These are phyloP conservation scores for Clarias macrocephalus DNA, from an alignment of 2,113 vertebrate species.

Conservation along the genomic window DNA sequence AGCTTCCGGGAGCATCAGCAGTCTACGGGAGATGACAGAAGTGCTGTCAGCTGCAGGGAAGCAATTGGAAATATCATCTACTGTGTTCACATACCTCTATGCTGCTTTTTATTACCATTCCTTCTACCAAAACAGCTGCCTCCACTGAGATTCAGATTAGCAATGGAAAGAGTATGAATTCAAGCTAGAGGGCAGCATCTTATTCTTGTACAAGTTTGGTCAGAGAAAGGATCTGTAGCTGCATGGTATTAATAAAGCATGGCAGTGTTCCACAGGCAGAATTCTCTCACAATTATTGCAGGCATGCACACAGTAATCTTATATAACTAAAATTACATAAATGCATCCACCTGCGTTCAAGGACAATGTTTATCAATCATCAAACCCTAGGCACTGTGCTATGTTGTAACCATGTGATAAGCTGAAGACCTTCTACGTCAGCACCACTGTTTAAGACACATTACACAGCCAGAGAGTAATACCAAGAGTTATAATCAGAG, in stretches of 20 bases:
- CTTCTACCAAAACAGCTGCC: slow-evolving; percentile 30
- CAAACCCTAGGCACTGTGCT: not conserved
- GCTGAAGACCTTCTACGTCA: slow-evolving; percentile 33
- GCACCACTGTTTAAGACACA: slow-evolving; percentile 16
- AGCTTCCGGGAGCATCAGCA: not conserved
- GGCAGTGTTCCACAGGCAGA: slow-evolving; percentile 28
- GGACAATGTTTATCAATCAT: not conserved
- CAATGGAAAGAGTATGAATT: slow-evolving; percentile 31
- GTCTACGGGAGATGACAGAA: slow-evolving; percentile 19
- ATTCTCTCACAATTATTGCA: slow-evolving; percentile 16
- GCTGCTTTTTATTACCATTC: slow-evolving; percentile 24
- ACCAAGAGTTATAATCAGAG: slow-evolving; percentile 17
- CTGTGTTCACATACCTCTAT: slow-evolving; percentile 10
- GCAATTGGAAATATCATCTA: slow-evolving; percentile 14
- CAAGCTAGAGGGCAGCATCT: slow-evolving; percentile 39
- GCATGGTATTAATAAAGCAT: slow-evolving; percentile 48
- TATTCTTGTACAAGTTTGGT: slow-evolving; percentile 28
- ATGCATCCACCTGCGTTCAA: slow-evolving; percentile 24
- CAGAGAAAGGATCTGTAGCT: slow-evolving; percentile 23
- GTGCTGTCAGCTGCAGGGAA: slow-evolving; percentile 29
- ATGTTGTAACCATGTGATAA: slow-evolving; percentile 9
- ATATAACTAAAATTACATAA: slow-evolving; percentile 29
- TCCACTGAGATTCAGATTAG: slow-evolving; percentile 22
- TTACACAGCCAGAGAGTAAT: not conserved
- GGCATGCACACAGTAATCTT: slow-evolving; percentile 23